Base-by-base conservation (phyloP, 2,888 invertebrate species). In the Xanthia togata region DNA sequence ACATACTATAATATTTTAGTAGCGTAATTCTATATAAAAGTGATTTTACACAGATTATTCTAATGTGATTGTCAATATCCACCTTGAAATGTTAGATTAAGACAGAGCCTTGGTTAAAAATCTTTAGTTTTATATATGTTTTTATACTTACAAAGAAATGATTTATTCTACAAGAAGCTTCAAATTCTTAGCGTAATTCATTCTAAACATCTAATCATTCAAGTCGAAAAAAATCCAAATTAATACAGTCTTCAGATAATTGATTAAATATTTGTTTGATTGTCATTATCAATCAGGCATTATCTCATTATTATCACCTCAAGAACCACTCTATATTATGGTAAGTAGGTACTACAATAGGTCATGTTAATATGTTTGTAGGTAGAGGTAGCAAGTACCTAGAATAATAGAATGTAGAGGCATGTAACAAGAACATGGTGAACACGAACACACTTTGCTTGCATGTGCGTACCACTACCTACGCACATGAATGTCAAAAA, bases 261-360 rank as follows among this genome's bases (percentile, higher is more conserved):
- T 20, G 23, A 73, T 59, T 38, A 6, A 23, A 31, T 55, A 41
- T 1, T 26, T 31, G 6, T 60, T 55, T 35, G 17, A 38, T 20
- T 31, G 41, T 26, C 14, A 12, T 20, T 31, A 20, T 31, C 23
- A 31, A 38, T 26, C 63, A 35, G 3, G 8, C 47, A 57, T 38
- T 63, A 14, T 11, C 20, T n/a, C 4, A n/a, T 35, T 64, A 38
- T 26, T 64, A 59, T 64, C 35, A 23, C 23, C 14, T 12, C 14
- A 38, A 47, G 23, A 55, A 41, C n/a, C 4, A 20, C 11, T 50
- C 26, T n/a, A 12, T 41, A 57, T 11, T 47, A 41, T 41, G 74
- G 79, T 79, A 59, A 59, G 79, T 79, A 59, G 53, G 79, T 65
- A 59, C 23, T 50, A 20, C 47, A 5, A 47, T 47, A 47, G 17